These are phyloP conservation scores for Acrossocheilus wenchowensis DNA, from an alignment of 2,797 vertebrate species.

Conservation along the genomic window DNA sequence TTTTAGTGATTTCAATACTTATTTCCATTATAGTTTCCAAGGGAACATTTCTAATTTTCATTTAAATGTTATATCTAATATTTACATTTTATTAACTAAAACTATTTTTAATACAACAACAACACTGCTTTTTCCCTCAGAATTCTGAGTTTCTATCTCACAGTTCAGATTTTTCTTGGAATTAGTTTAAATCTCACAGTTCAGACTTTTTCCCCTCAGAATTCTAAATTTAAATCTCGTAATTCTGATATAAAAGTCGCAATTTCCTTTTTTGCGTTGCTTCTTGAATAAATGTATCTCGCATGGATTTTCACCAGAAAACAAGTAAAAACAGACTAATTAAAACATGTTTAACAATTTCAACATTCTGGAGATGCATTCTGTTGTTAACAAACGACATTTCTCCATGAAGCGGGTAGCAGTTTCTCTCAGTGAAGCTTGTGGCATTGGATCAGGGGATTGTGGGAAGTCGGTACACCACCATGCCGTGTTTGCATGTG, in stretches of 20 bases:
- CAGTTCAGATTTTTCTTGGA: not conserved
- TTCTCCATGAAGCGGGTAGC: too few species aligned
- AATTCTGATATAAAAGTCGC: not conserved
- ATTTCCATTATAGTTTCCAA: not conserved
- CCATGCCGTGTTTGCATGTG: not conserved
- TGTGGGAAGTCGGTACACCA: not conserved
- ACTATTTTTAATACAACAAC: not conserved
- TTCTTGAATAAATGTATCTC: not conserved
- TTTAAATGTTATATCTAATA: not conserved
- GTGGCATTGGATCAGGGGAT: not conserved
- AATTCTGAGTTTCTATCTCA: not conserved
- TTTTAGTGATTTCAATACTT: not conserved
- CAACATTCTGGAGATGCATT: too few species aligned
- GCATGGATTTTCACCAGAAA: not conserved
- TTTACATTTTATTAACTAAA: not conserved
- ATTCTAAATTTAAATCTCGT: too few species aligned
- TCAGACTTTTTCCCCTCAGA: not conserved
- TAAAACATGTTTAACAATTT: too few species aligned
- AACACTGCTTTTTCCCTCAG: not conserved
- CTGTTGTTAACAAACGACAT: too few species aligned
- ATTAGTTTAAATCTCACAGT: not conserved
- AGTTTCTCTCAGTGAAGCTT: too few species aligned
- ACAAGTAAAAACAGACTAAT: not conserved
- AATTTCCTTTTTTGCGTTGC: not conserved
- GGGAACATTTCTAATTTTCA: not conserved